Percentiles rank a stretch among this genome's conserved stretches.
phyloP scores from a whole-genome alignment of 2,888 invertebrate species.

The Pyrocoelia pectoralis region DNA sequence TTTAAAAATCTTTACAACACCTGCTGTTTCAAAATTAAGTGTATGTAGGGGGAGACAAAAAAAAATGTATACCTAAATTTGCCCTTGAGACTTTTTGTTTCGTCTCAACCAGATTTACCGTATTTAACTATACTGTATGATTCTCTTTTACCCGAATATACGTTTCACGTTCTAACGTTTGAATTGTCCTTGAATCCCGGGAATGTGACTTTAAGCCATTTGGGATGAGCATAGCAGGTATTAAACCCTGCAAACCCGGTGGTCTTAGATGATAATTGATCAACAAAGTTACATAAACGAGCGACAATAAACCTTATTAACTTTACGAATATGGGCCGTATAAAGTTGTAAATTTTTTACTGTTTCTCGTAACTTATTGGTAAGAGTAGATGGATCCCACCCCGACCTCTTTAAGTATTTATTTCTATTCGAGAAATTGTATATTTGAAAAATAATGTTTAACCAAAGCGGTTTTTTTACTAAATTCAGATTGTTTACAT shows the following conservation, averaged over 20 bases:
- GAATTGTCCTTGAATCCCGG: conserved; percentile 28
- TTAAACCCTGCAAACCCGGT: conserved; percentile 45
- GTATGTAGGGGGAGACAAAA: conserved; percentile 27
- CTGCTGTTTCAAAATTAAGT: conserved; percentile 35
- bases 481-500: neutral
- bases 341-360: conserved; percentile 41
- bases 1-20: conserved; percentile 32
- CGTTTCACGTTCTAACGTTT: conserved; percentile 27
- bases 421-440: neutral
- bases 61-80: conserved; percentile 34
- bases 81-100: conserved; percentile 38
- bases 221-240: conserved; percentile 41
- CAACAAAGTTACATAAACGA: conserved; percentile 43
- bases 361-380: conserved; percentile 33
- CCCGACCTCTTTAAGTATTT: neutral
- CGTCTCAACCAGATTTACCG: conserved; percentile 31
- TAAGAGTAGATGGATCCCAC: neutral
- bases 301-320: conserved; percentile 44
- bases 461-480: neutral
- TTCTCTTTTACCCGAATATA: conserved; percentile 16
- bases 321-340: conserved; percentile 38
- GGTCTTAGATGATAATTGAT: conserved; percentile 47
- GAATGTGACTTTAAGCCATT: conserved; percentile 25
- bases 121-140: conserved; percentile 22
- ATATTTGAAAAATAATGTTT: neutral